Base-by-base conservation (phyloP, 2,113 vertebrate genomes). In the Azemiops feae region DNA sequence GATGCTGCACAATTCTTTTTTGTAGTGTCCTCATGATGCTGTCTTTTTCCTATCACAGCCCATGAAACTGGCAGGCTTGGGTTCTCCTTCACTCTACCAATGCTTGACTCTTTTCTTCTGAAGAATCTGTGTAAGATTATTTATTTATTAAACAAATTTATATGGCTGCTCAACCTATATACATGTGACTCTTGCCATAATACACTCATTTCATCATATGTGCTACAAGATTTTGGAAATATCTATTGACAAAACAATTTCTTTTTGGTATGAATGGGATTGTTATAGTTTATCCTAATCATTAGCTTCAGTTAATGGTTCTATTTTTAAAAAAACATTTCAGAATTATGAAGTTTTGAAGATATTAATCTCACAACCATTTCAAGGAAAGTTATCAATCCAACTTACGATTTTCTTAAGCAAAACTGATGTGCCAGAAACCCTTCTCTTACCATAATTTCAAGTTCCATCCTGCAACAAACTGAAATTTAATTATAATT, bases 391-490 rank as follows among this genome's bases (percentile, higher is more conserved):
- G 25, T 34, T n/a, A 39, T 16, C 1, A 87, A 27, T 91, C 12
- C 4, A 4, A 20, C 3, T 16, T 30, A 18, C 5, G 10, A 85
- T 60, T 43, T 50, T 2, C 0, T 89, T 87, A 88, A 91, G 20
- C 0, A 10, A 9, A 90, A 55, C 45, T 89, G 30, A 8, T 95
- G 93, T 92, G 85, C 86, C 30, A 87, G 60, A 54, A 93, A 58
- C 45, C 50, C 1, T n/a, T 81, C 25, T 8, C 27, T 43, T 58
- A 53, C 50, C 0, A 0, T 94, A 91, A 58, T 91, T 94, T 95
- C 88, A 93, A 69, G 64, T 53, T 90, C 81, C 90, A 1, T 89
- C 92, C 57, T 85, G 27, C 39, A 88, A 88, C 86, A 93, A 55
- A 47, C 10, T 0, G 3, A 95, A 81, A 91, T 92, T 89, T 69